Conservation (phyloP, 2,797 vertebrate species). For the Jordanella pulchra region DNA sequence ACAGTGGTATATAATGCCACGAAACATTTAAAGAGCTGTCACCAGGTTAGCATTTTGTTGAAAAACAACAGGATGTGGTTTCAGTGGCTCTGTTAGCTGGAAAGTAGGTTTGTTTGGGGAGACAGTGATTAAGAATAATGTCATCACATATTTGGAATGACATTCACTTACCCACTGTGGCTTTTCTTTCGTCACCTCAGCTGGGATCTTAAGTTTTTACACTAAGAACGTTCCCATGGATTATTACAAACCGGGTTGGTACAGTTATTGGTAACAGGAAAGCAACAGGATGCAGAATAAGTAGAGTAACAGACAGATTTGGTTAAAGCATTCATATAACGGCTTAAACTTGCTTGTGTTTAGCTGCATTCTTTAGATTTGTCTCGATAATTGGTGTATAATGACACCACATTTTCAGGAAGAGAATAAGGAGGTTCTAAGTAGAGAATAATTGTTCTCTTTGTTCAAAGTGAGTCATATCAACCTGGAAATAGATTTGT, state of each 20-base stretch:
- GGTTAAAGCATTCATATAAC: conserved; percentile 17
- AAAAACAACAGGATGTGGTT: conserved; percentile 67
- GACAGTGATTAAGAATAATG: conserved; percentile 64
- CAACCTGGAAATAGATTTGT: neutral
- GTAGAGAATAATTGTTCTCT: conserved; percentile 11
- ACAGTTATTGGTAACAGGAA: conserved; percentile 52
- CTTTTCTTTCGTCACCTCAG: conserved; percentile 49
- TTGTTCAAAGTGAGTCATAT: conserved; percentile 7
- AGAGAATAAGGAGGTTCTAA: conserved; percentile 11
- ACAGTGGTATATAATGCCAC: conserved; percentile 5
- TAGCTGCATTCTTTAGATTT: conserved; percentile 14
- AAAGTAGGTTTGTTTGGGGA: conserved; percentile 56
- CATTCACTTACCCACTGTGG: conserved; percentile 31
- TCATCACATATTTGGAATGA: conserved; percentile 44
- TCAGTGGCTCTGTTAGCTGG: conserved; percentile 28
- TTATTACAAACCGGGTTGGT: conserved; percentile 32
- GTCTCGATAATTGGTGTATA: conserved; percentile 23
- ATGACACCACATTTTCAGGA: conserved; percentile 9
- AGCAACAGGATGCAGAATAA: conserved; percentile 48
- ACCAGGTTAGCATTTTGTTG: conserved; percentile 55
- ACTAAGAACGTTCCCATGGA: conserved; percentile 13
- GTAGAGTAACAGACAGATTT: conserved; percentile 26
- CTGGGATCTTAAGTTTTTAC: conserved; percentile 39
- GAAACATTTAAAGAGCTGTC: conserved; percentile 41
- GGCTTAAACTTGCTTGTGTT: conserved; percentile 6